These are phyloP conservation scores for Heliocidaris tuberculata DNA, from an alignment of 35 echinoderm and acorn worm species.

Conservation along the genomic window DNA sequence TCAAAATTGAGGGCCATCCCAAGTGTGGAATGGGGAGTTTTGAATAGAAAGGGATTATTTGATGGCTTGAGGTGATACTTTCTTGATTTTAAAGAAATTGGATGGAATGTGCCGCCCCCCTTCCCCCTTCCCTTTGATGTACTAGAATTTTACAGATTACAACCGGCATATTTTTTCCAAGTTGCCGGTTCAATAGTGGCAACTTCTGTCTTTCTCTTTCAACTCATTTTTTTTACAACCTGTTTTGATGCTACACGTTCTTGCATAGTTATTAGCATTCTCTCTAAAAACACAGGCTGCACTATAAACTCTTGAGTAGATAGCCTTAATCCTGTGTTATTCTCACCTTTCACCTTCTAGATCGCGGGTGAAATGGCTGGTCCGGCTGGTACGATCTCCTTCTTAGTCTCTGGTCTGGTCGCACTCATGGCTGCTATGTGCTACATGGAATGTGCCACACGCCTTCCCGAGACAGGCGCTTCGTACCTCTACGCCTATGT, in stretches of 20 bases:
- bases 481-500: constrained; percentile 80
- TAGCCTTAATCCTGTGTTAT: not conserved
- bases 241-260: no score
- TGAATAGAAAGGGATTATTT: no score
- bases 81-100: no score
- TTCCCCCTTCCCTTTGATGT: no score
- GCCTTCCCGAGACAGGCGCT: constrained; percentile 65
- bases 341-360: not conserved
- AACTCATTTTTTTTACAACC: no score
- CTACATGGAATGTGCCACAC: constrained; percentile 71
- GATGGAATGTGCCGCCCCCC: no score
- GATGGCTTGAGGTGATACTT: no score
- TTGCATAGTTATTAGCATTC: no score
- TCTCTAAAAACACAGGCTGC: not conserved
- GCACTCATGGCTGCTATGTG: constrained; percentile 70
- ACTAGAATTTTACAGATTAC: no score
- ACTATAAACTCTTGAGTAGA: not conserved
- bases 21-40: no score
- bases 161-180: no score
- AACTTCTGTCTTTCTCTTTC: not conserved
- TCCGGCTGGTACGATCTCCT: constrained; percentile 54
- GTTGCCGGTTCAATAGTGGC: not conserved
- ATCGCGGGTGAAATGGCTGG: constrained; percentile 67
- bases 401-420: constrained; percentile 58
- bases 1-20: no score